Conservation (phyloP, 2,797 vertebrate species). For the Gallirallus australis region DNA sequence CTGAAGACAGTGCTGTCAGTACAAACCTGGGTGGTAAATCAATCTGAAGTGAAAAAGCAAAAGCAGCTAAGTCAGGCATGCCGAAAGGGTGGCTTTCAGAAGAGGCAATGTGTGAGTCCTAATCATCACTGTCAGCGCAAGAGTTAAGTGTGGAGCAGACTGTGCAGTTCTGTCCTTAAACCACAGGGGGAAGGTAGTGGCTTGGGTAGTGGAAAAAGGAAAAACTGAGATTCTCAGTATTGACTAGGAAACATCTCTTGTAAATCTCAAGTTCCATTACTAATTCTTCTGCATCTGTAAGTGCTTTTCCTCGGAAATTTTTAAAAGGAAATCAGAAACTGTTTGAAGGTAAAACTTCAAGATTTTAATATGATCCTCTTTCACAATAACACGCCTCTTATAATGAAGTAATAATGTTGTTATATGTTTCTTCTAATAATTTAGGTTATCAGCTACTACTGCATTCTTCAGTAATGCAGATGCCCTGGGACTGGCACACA, state of each 20-base stretch:
- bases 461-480: not conserved
- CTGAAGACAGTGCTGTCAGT: not conserved
- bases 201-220: not conserved
- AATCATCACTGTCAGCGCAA: not conserved
- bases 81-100: not conserved
- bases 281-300: not conserved
- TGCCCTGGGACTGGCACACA: not conserved
- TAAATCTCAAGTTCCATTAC: not conserved
- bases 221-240: not conserved
- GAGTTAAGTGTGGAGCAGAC: not conserved
- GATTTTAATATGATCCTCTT: not conserved
- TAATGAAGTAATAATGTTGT: too few relatives aligned
- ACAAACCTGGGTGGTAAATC: not conserved
- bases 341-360: not conserved
- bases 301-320: not conserved
- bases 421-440: not conserved
- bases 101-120: not conserved
- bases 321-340: not conserved
- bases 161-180: constrained; percentile 27
- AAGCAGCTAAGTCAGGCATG: not conserved
- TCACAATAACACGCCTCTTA: not conserved
- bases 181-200: constrained; percentile 22
- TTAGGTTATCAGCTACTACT: not conserved
- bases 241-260: not conserved
- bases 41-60: not conserved